Evolutionary conservation across 2,888 invertebrate species (phyloP).

Genomic region (Ceriagrion tenellum): DNA sequence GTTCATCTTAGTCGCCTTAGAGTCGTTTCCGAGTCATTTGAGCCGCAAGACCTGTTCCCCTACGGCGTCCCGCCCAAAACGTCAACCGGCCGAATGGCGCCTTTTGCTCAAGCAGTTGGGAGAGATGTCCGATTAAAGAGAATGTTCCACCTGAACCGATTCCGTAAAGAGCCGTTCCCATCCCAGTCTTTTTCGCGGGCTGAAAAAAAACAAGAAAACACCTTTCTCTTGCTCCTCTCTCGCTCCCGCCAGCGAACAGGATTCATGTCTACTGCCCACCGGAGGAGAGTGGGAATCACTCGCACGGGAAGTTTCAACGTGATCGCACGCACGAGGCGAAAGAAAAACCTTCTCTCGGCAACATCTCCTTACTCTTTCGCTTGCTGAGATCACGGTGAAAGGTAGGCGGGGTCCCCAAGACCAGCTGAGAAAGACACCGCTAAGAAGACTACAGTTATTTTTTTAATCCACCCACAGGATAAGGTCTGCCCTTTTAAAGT

Average conservation of each 20-base stretch:
- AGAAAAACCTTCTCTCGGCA: not conserved
- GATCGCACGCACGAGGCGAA: not conserved
- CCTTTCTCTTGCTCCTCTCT: constrained; percentile 36
- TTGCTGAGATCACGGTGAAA: not conserved
- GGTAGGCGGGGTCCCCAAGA: not conserved
- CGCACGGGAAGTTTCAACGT: not conserved
- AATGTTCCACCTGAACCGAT: not conserved
- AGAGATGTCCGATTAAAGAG: not conserved
- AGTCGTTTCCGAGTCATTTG: no score
- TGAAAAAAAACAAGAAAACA: not conserved
- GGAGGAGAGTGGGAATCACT: not conserved
- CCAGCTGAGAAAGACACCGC: not conserved
- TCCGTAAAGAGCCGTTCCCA: not conserved
- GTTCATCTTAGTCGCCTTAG: no score
- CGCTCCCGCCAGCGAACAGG: not conserved
- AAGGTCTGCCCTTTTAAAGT: not conserved
- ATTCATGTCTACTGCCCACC: constrained; percentile 11
- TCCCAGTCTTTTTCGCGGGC: not conserved
- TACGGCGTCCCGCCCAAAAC: no score
- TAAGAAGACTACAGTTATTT: not conserved
- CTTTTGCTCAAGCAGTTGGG: no score
- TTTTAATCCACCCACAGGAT: not conserved
- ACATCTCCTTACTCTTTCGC: not conserved
- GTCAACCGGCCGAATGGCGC: no score
- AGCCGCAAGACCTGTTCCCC: not conserved